Evolutionary conservation across 1,140 invertebrate genomes (phyloP), one percentile per base, ranked within the genome.

Genomic region (Heterodera schachtii): DNA sequence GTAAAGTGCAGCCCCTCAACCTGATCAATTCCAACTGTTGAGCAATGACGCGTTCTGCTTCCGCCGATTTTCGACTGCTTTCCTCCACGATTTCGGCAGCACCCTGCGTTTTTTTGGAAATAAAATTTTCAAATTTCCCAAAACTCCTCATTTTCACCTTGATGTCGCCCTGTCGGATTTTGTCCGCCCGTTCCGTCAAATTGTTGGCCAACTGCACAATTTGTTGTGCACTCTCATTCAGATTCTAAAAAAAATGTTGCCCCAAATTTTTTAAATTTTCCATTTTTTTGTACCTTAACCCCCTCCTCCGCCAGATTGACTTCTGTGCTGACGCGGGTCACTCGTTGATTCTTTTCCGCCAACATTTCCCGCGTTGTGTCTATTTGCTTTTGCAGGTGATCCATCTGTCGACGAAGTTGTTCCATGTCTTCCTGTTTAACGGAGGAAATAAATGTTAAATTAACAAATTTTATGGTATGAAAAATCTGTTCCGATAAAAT

Each of bases 81-180:
- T 88, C 88, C 60, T 79, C 75, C 4, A 90, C 85, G 16, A 90
- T 83, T 47, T 89, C 90, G 66, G 88, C 90, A 57, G 88, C 88
- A 78, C 88, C 88, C 75, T 86, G 66, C 16, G 3, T 60, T 60
- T 67, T 31, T 43, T 31, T 69, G 16, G n/a, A 82, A 13, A 41
- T 79, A 75, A 75, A 78, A 52, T 11, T 46, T 52, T 76, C 11
- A 80, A 49, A 84, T 8, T 9, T 31, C 31, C 31, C 31, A 31
- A 31, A 31, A 31, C 1, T 31, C 31, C 31, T 31, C 31, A 31
- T 31, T 31, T 31, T n/a, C 60, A 84, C 84, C 78, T 88, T 87
- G 2, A 87, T 86, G 80, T 89, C 89, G 5, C 85, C 80, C 57
- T 84, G 76, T 43, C 89, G 87, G 75, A 89, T 86, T 79, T 82